A percentile compares a stretch with the other conserved stretches of the same genome.
Evolutionary conservation across 2,797 vertebrate genomes (phyloP).

Genomic region (Pempheris klunzingeri): DNA sequence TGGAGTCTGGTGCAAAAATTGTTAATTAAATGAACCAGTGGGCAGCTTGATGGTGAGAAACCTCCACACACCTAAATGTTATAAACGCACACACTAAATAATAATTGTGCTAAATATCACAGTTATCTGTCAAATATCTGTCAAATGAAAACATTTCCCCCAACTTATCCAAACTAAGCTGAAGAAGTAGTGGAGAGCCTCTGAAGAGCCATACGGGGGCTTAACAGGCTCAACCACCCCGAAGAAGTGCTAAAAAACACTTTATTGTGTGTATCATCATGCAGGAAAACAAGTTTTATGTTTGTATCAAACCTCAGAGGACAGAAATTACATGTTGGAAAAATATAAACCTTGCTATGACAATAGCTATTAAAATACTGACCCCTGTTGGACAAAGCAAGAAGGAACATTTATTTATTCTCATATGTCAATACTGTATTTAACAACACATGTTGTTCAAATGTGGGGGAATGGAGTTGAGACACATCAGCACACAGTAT

Average conservation of each 20-base stretch:
- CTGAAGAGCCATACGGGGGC: too few relatives aligned
- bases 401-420: background rate
- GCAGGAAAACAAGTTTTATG: background rate
- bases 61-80: accelerated
- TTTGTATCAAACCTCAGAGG: background rate
- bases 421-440: background rate
- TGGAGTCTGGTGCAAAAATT: background rate
- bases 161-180: too few relatives aligned
- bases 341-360: background rate
- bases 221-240: too few relatives aligned
- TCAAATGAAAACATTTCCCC: too few relatives aligned
- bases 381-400: constrained; percentile 41
- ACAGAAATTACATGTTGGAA: background rate
- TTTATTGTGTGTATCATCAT: too few relatives aligned
- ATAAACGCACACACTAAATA: too few relatives aligned
- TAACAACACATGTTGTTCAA: background rate
- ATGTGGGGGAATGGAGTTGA: background rate
- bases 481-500: background rate
- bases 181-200: too few relatives aligned
- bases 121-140: too few relatives aligned
- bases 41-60: background rate
- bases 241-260: too few relatives aligned
- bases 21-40: too few relatives aligned
- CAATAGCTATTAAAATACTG: constrained; percentile 6
- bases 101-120: too few relatives aligned